Conservation (phyloP, 2,113 vertebrate genomes). For the Phoenicopterus ruber region DNA sequence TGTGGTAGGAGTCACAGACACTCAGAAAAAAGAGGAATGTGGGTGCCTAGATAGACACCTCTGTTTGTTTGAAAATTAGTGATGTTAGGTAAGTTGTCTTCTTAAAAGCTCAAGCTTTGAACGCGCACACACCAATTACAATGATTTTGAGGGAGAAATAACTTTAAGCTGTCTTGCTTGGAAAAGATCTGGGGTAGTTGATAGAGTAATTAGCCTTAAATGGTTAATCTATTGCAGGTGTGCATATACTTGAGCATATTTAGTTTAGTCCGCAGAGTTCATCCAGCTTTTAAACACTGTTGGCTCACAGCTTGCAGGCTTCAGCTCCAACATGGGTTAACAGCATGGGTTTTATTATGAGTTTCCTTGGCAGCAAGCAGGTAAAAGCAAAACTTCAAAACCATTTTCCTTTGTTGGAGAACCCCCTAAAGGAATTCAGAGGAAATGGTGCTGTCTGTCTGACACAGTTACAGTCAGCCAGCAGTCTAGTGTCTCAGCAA, state of each 20-base stretch:
- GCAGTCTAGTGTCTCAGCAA: background rate
- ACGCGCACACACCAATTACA: background rate
- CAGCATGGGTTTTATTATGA: conserved; percentile 32
- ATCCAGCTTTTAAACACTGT: background rate
- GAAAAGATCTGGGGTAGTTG: background rate
- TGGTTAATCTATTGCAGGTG: background rate
- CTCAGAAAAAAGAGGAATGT: too few relatives aligned
- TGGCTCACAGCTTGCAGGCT: background rate
- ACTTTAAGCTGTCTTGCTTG: background rate
- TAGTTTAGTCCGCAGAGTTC: background rate
- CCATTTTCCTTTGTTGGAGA: conserved; percentile 50
- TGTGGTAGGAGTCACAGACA: background rate
- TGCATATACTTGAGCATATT: background rate
- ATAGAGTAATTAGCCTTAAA: background rate
- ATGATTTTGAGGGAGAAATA: background rate
- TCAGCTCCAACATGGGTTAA: background rate
- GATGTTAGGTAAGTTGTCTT: background rate
- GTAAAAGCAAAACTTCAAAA: conserved; percentile 47
- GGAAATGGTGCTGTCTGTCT: conserved; percentile 13
- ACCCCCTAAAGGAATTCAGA: conserved; percentile 41
- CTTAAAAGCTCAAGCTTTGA: background rate
- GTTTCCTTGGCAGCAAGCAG: conserved; percentile 3
- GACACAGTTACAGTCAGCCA: conserved; percentile 13
- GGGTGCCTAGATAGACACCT: background rate
- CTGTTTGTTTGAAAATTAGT: background rate